phyloP scores from a whole-genome alignment of 2,797 vertebrate species.

The Eulemur albifrons region DNA sequence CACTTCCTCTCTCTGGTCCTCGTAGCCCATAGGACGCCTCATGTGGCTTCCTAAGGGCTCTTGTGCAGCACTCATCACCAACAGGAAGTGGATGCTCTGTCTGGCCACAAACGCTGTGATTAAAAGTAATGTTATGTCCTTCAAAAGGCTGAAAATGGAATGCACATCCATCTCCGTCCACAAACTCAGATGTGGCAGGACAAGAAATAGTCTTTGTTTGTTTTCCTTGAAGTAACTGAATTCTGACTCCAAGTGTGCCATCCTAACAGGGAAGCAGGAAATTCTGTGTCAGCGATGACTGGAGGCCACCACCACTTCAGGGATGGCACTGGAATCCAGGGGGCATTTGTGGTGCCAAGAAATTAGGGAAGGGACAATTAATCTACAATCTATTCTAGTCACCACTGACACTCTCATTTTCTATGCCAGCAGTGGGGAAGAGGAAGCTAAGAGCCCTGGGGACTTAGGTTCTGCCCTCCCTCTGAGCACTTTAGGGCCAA shows the following conservation, averaged over 20 bases:
- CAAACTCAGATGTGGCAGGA: background rate
- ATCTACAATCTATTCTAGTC: background rate
- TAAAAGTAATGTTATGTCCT: conserved; percentile 24
- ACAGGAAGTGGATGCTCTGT: background rate
- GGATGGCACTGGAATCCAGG: background rate
- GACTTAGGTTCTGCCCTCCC: background rate
- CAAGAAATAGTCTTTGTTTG: background rate
- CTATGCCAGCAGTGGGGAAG: background rate
- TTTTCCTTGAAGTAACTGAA: background rate
- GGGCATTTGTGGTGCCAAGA: background rate
- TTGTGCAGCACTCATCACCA: background rate
- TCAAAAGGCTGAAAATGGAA: background rate
- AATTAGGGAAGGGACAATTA: conserved; percentile 3
- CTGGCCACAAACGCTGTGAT: background rate
- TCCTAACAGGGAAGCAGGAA: conserved; percentile 2
- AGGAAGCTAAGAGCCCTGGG: background rate
- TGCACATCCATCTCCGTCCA: background rate
- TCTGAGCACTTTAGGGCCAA: background rate
- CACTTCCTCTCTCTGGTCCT: background rate
- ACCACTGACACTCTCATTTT: background rate
- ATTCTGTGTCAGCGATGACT: background rate
- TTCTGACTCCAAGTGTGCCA: background rate
- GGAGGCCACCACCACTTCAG: background rate
- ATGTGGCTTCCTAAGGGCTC: background rate
- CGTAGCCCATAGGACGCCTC: background rate